Conservation (phyloP, 2,113 vertebrate species). For the Corythaixoides concolor region DNA sequence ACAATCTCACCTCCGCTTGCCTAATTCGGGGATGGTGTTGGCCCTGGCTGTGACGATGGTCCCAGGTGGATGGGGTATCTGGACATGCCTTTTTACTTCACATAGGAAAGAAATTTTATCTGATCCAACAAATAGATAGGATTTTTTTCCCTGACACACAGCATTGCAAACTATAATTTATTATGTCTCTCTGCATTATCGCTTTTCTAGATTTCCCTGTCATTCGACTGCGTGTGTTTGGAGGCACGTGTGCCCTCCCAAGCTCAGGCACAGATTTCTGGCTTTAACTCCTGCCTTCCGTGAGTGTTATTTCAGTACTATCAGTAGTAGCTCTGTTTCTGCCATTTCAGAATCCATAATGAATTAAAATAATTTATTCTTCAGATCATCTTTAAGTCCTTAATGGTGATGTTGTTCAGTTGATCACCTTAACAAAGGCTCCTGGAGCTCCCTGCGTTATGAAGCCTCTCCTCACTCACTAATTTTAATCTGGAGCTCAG, state of each 20-base stretch:
- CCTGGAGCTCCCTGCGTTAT: not conserved
- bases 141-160: not conserved
- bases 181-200: not conserved
- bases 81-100: accelerated
- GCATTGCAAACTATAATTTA: not conserved
- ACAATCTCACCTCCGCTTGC: not conserved
- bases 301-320: not conserved
- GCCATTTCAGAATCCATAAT: not conserved
- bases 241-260: not conserved
- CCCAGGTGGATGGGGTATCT: accelerated
- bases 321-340: not conserved
- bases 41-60: not conserved
- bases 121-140: not conserved
- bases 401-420: not conserved
- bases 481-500: not conserved
- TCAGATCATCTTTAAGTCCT: not conserved
- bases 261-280: not conserved
- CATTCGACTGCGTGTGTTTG: accelerated
- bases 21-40: not conserved
- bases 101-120: not conserved
- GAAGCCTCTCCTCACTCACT: not conserved
- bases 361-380: not conserved
- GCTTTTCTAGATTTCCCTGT: not conserved
- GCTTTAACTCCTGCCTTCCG: not conserved
- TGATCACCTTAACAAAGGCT: not conserved